phyloP scores from a whole-genome alignment of 2,888 invertebrate genomes.

The Conus canariensis region DNA sequence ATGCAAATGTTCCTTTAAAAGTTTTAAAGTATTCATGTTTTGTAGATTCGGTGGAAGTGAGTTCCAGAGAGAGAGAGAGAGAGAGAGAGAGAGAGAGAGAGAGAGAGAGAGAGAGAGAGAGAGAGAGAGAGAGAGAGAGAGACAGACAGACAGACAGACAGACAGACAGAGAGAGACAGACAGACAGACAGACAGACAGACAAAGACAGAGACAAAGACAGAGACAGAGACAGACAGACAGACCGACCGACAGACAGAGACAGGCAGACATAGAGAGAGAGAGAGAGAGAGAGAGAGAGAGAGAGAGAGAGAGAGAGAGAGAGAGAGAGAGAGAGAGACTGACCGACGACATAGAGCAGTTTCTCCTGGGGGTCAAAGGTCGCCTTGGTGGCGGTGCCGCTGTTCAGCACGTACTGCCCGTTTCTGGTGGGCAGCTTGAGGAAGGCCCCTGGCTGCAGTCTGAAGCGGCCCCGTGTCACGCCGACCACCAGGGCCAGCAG shows the following conservation, averaged over 20 bases:
- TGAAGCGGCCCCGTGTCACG: background rate
- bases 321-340: background rate
- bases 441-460: conserved; percentile 37
- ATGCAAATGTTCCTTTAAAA: too few species aligned
- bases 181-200: background rate
- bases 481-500: background rate
- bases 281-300: background rate
- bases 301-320: background rate
- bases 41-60: too few species aligned
- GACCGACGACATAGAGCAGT: conserved; percentile 41
- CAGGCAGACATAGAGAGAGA: background rate
- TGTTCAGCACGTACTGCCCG: background rate
- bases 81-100: background rate
- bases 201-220: background rate
- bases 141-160: background rate
- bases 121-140: conserved; percentile 30
- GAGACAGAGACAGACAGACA: background rate
- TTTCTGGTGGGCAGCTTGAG: conserved; percentile 32
- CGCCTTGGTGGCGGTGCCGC: conserved; percentile 34
- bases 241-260: background rate
- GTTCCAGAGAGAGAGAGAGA: background rate
- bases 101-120: conserved; percentile 4
- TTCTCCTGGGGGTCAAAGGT: conserved; percentile 34
- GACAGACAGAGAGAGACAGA: background rate
- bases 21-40: too few species aligned